Conservation (phyloP, 2,888 invertebrate species). For the Neoascia interrupta region DNA sequence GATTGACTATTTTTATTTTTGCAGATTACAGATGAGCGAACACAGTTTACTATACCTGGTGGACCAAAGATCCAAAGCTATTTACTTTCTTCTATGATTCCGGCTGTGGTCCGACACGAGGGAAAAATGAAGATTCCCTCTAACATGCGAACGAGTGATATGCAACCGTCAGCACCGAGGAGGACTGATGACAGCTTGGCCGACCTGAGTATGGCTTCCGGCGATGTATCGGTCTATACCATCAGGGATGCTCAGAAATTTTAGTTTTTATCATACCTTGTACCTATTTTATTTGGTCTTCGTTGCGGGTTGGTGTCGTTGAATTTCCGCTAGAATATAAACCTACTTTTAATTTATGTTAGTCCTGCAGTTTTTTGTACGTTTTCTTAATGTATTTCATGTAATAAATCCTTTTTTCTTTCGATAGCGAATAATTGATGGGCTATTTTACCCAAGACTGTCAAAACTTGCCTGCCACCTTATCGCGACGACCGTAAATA, state of each 20-base stretch:
- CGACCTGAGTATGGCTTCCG: slow-evolving; percentile 78
- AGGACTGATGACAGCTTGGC: slow-evolving; percentile 76
- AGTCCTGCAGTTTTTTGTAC: background rate
- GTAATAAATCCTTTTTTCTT: slow-evolving; percentile 16
- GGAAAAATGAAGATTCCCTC: slow-evolving; percentile 76
- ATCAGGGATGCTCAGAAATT: slow-evolving; percentile 79
- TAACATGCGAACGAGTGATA: slow-evolving; percentile 21
- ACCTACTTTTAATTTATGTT: slow-evolving; percentile 31
- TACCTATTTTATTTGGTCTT: slow-evolving; percentile 25
- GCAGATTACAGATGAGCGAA: slow-evolving; percentile 77
- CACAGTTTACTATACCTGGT: slow-evolving; percentile 76
- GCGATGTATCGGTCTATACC: slow-evolving; percentile 79
- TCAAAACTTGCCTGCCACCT: no score
- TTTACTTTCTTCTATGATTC: slow-evolving; percentile 74
- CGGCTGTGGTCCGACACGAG: slow-evolving; percentile 77
- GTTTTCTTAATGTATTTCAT: background rate
- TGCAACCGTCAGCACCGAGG: slow-evolving; percentile 45
- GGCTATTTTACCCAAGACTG: no score
- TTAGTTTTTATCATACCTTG: slow-evolving; percentile 54
- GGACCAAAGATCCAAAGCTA: slow-evolving; percentile 77
- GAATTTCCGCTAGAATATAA: background rate
- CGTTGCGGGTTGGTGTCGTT: background rate
- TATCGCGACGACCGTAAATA: no score
- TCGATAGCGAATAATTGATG: no score
- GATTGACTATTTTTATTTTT: background rate